A percentile compares a stretch with the other conserved stretches of the same genome.
Evolutionary conservation across 2,797 vertebrate genomes (phyloP).

Genomic region (Pelobates cultripes): DNA sequence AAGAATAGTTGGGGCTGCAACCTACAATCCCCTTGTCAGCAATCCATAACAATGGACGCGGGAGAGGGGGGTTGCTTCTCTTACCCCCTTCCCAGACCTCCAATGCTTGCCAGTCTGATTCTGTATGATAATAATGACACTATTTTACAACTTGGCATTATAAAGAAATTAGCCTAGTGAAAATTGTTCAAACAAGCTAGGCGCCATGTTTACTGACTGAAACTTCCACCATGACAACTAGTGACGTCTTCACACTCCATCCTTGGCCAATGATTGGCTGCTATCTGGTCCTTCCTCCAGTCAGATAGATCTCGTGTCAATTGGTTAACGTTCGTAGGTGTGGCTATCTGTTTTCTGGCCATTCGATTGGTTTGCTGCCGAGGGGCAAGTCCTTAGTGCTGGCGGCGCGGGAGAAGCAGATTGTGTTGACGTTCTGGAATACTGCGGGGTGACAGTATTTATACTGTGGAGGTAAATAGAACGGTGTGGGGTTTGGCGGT

Average conservation of each 20-base stretch:
- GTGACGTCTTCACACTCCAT: background rate
- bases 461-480: background rate
- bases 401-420: slow-evolving; percentile 31
- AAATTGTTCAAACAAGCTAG: background rate
- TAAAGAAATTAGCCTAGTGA: too few relatives aligned
- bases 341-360: background rate
- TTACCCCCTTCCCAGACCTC: too few relatives aligned
- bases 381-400: background rate
- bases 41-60: too few relatives aligned
- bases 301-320: background rate
- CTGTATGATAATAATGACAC: too few relatives aligned
- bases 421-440: slow-evolving; percentile 2
- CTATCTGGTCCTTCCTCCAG: background rate
- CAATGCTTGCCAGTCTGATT: too few relatives aligned
- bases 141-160: too few relatives aligned
- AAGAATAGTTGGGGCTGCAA: too few relatives aligned
- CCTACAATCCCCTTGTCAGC: too few relatives aligned
- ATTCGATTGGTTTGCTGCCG: background rate
- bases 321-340: background rate
- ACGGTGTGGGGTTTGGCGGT: too few relatives aligned
- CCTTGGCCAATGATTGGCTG: slow-evolving; percentile 1
- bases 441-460: background rate
- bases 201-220: background rate
- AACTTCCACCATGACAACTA: background rate
- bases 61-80: too few relatives aligned